phyloP scores from a whole-genome alignment of 1,140 invertebrate species.

The Lucilia sericata region DNA sequence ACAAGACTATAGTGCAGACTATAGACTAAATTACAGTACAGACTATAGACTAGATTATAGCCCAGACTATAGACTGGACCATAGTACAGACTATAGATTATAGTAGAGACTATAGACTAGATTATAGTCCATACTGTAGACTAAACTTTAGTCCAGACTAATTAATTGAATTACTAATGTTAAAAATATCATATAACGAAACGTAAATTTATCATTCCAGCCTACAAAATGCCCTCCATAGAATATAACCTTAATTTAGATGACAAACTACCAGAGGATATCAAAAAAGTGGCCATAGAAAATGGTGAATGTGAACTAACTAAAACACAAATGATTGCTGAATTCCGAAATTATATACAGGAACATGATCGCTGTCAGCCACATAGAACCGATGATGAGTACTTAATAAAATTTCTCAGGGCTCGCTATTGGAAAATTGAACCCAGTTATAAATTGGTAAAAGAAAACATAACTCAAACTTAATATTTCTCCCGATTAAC shows the following conservation, averaged over 20 bases:
- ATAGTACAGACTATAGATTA: too few species aligned
- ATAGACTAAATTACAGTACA: too few species aligned
- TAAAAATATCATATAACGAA: too few species aligned
- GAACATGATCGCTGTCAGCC: constrained; percentile 80
- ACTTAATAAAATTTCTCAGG: constrained; percentile 84
- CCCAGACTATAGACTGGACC: too few species aligned
- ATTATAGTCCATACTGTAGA: too few species aligned
- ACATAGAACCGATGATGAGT: constrained; percentile 84
- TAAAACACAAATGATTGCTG: constrained; percentile 69
- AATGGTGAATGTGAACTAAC: constrained; percentile 72
- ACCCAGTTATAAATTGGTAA: constrained; percentile 83
- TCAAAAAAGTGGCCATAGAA: constrained; percentile 59
- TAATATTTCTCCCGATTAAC: too few species aligned
- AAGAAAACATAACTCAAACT: background rate
- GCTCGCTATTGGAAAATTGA: constrained; percentile 85
- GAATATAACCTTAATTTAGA: constrained; percentile 41
- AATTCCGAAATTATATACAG: constrained; percentile 83
- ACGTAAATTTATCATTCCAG: too few species aligned
- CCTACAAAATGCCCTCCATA: constrained; percentile 38
- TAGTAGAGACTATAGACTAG: too few species aligned
- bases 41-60: too few species aligned
- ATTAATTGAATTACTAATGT: too few species aligned
- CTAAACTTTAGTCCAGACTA: too few species aligned
- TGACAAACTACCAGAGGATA: constrained; percentile 58
- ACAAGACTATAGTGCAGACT: too few species aligned